Conservation (phyloP, 37 sponge, comb jelly and placozoan species). For the Halisarca cf. caerulea region DNA sequence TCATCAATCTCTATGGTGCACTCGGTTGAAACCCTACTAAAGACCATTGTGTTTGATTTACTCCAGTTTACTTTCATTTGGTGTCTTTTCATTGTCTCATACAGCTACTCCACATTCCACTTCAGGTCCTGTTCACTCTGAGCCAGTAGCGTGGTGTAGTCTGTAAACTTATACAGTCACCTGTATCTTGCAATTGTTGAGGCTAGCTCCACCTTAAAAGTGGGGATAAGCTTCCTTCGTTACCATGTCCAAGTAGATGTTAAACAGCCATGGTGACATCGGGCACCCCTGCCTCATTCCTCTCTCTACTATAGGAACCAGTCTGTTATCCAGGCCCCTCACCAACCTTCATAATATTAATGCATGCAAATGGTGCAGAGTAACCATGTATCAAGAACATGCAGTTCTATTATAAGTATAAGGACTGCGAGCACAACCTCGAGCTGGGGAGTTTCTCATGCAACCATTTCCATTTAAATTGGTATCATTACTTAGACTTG, state of each 20-base stretch:
- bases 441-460: too few species aligned
- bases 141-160: neutral
- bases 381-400: too few species aligned
- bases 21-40: constrained; percentile 13
- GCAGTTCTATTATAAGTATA: too few species aligned
- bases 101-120: constrained; percentile 30
- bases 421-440: too few species aligned
- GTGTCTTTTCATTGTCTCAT: constrained; percentile 20
- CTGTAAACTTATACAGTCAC: constrained; percentile 18
- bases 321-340: constrained; percentile 5
- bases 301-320: constrained; percentile 5
- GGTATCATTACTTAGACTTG: too few species aligned
- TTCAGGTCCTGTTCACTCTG: constrained; percentile 11
- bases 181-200: constrained; percentile 22
- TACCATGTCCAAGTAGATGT: constrained; percentile 21
- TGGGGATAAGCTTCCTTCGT: neutral
- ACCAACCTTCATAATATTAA: neutral
- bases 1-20: constrained; percentile 21
- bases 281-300: neutral
- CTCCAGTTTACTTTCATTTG: constrained; percentile 19
- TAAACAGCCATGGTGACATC: constrained; percentile 10
- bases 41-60: constrained; percentile 11
- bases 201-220: neutral
- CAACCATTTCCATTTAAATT: too few species aligned
- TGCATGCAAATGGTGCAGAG: too few species aligned